Conservation (phyloP, 2,888 invertebrate species). For the Drosophila anceps region DNA sequence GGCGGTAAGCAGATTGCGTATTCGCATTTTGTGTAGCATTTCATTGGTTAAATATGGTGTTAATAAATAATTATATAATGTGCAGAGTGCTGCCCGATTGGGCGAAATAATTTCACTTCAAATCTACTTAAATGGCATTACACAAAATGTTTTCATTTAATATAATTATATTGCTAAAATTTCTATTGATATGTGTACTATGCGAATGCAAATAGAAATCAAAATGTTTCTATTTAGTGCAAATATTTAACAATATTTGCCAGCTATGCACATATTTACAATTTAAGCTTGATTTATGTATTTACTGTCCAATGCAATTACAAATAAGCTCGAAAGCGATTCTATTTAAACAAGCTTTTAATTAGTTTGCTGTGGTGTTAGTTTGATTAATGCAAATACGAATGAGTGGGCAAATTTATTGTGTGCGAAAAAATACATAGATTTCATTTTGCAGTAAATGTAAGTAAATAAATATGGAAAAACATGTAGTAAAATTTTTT, state of each 20-base stretch:
- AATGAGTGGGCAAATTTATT: conserved; percentile 4
- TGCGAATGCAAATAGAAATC: not conserved
- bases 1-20: conserved; percentile 40
- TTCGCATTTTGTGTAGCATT: not conserved
- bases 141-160: conserved; percentile 9
- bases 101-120: not conserved
- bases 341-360: conserved; percentile 33
- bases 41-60: not conserved
- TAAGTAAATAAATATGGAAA: not conserved
- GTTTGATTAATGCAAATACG: conserved; percentile 34
- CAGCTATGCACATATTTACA: conserved; percentile 1
- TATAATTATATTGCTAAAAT: not conserved
- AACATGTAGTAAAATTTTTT: not conserved
- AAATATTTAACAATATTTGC: not conserved
- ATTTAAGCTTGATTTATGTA: conserved; percentile 40
- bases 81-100: not conserved
- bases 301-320: conserved; percentile 29
- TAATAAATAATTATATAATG: conserved; percentile 12
- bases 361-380: conserved; percentile 35
- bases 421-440: not conserved
- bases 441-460: not conserved
- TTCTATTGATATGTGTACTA: not conserved
- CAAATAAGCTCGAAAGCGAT: conserved; percentile 23
- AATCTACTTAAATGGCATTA: conserved; percentile 1
- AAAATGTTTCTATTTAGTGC: not conserved